Percentiles rank a stretch among this genome's conserved stretches.
These are phyloP conservation scores for Calonectris borealis DNA, from an alignment of 2,113 vertebrate genomes.

Conservation along the genomic window DNA sequence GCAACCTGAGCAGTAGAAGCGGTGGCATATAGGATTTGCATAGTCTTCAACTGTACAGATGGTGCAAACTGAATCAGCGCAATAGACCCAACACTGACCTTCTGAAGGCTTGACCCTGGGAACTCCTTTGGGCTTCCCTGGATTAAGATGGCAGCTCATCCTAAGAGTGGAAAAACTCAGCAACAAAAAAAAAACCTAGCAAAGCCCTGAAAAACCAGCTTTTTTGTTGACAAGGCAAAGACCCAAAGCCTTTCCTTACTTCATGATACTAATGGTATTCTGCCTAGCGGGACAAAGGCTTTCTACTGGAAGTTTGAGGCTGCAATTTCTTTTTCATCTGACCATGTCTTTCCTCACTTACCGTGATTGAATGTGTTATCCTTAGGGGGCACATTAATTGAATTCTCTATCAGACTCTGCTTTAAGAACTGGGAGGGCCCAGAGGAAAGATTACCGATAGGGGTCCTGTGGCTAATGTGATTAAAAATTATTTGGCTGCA, in stretches of 20 bases:
- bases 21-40: background rate
- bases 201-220: background rate
- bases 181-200: too few relatives aligned
- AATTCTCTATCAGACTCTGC: slow-evolving; percentile 50
- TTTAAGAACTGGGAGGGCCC: background rate
- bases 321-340: background rate
- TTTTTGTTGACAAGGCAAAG: background rate
- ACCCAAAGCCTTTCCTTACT: background rate
- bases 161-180: background rate
- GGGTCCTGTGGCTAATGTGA: slow-evolving; percentile 5
- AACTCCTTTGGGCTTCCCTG: background rate
- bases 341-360: background rate
- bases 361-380: background rate
- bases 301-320: background rate
- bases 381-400: slow-evolving; percentile 48
- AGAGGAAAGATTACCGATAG: slow-evolving; percentile 10
- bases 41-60: background rate
- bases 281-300: background rate
- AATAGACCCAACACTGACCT: background rate
- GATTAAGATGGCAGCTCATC: background rate
- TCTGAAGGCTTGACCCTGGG: background rate
- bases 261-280: background rate
- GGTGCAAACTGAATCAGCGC: background rate
- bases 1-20: background rate
- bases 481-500: slow-evolving; percentile 33